These are phyloP conservation scores for Philopotamus ludificatus DNA, from an alignment of 1,140 invertebrate species.

Conservation along the genomic window DNA sequence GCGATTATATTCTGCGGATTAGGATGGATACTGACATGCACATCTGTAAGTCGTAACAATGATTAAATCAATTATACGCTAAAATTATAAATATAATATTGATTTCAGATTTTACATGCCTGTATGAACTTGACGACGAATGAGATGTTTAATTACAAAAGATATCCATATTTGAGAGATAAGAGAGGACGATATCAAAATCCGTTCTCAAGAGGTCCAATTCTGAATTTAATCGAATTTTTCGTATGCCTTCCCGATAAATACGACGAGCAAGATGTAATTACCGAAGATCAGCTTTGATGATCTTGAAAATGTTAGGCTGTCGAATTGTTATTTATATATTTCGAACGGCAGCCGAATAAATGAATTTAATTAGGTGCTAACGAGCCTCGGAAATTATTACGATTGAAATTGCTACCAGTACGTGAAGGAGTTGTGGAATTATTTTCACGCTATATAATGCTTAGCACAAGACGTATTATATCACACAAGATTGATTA, in stretches of 20 bases:
- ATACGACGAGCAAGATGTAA: slow-evolving; percentile 69
- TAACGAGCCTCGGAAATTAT: no score
- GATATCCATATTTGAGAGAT: slow-evolving; percentile 84
- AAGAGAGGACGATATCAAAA: slow-evolving; percentile 84
- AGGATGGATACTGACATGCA: slow-evolving; percentile 83
- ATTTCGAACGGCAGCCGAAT: no score
- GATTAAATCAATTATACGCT: background rate
- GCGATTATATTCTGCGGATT: slow-evolving; percentile 80
- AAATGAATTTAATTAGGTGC: no score
- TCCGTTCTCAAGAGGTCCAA: slow-evolving; percentile 82
- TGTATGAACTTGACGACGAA: slow-evolving; percentile 92
- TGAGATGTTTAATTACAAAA: slow-evolving; percentile 90
- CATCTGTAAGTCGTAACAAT: slow-evolving; percentile 71
- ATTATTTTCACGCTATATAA: no score
- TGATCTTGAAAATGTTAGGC: slow-evolving; percentile 43
- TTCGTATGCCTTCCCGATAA: slow-evolving; percentile 79
- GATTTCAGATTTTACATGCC: slow-evolving; percentile 74
- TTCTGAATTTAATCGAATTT: slow-evolving; percentile 86
- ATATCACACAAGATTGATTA: no score
- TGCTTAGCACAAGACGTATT: no score
- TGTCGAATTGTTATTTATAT: no score
- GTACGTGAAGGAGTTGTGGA: no score
- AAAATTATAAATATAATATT: slow-evolving; percentile 11
- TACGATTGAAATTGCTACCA: no score
- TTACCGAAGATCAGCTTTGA: slow-evolving; percentile 66